Evolutionary conservation across 2,113 vertebrate genomes (phyloP), one percentile per base, ranked within the genome.

Genomic region (Silurus asotus): DNA sequence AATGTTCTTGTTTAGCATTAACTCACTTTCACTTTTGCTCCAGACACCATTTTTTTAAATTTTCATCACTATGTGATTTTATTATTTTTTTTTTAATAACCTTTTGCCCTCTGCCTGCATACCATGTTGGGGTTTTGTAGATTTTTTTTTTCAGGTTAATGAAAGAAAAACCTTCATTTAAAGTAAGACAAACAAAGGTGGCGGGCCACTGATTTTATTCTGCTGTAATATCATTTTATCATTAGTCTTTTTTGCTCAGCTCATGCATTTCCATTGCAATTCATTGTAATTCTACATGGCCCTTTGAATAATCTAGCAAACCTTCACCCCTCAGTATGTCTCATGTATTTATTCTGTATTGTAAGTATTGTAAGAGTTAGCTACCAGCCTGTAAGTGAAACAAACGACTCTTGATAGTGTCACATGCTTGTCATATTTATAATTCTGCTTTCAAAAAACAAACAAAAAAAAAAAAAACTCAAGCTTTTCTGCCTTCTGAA

Each of bases 1-100:
- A 88, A 81, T 84, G 91, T 92, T 51, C 58, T 93, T 90, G 91
- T 93, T 91, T 93, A 94, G 94, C 95, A 94, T 95, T 94, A 95
- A 93, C 87, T 92, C 87, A 6, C n/a, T 1, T 72, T 77, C 59
- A 85, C 37, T 58, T 85, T 70, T 70, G 72, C 25, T 49, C 62
- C 75, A 10, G 75, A 69, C 75, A 45, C 64, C 13, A 51, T 49
- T 70, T 48, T 37, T 37, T 37, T 37, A 2, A 1, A 37, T 37
- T 37, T 37, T 7, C 56, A 15, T 59, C 19, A n/a, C 45, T 20
- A 25, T 61, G 23, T 37, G 61, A 20, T 23, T 8, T 5, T 75
- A 20, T 56, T 20, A 25, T 81, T 70, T 9, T n/a, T 70, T 80
- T 80, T 70, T 37, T 37, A 37, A 37, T 37, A 37, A 37, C 37